Evolutionary conservation across 2,888 invertebrate genomes (phyloP).

Genomic region (Aleiodes testaceus): DNA sequence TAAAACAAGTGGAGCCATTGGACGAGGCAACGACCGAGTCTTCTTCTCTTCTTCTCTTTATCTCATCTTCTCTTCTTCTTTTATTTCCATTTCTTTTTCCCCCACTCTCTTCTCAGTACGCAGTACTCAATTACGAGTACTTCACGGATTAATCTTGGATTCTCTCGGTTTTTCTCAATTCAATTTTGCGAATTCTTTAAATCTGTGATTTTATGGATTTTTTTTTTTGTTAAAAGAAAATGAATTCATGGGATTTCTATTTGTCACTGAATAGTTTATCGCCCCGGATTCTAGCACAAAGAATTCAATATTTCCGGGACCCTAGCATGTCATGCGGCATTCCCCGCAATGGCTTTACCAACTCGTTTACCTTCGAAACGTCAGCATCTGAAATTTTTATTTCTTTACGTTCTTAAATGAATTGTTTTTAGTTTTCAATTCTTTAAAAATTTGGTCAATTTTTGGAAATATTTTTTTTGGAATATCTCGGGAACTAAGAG

Average conservation of each 20-base stretch:
- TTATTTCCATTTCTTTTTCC: constrained; percentile 22
- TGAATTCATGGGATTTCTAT: background rate
- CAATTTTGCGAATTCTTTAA: too few relatives aligned
- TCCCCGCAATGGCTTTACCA: constrained; percentile 16
- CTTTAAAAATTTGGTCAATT: background rate
- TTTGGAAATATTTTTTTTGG: too few relatives aligned
- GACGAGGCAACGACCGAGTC: constrained; percentile 71
- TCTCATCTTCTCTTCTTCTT: constrained; percentile 25
- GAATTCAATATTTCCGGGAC: constrained; percentile 33
- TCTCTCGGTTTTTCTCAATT: too few relatives aligned
- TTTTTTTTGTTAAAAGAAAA: background rate
- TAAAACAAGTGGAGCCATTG: constrained; percentile 69
- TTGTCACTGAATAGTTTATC: constrained; percentile 22
- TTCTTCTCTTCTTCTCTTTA: constrained; percentile 59
- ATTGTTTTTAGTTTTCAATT: background rate
- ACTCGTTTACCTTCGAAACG: constrained; percentile 28
- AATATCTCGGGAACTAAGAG: too few relatives aligned
- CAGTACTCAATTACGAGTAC: constrained; percentile 48
- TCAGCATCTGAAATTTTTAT: background rate
- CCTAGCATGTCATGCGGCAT: constrained; percentile 3
- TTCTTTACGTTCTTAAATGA: background rate
- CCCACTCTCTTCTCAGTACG: background rate
- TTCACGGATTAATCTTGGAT: background rate
- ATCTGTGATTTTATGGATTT: too few relatives aligned
- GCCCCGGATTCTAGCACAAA: constrained; percentile 20